A percentile compares a stretch with the other conserved stretches of the same genome.
Evolutionary conservation across 2,797 vertebrate species (phyloP).

Genomic region (Ctenosaura bakeri): DNA sequence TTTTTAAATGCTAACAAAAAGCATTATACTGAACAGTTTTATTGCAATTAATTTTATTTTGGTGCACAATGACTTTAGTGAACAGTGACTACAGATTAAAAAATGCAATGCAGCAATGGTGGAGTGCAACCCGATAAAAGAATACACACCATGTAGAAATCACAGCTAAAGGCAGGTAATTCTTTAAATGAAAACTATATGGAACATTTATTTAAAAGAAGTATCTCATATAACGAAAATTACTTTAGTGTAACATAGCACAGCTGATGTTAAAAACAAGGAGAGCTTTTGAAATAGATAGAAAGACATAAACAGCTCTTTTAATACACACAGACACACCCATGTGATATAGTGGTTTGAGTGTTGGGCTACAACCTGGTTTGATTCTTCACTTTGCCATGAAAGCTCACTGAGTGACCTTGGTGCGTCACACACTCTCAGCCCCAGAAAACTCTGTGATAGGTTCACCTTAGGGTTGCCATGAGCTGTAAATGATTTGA

Average conservation of each 20-base stretch:
- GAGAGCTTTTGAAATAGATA: background rate
- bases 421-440: no score
- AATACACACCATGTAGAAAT: background rate
- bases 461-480: no score
- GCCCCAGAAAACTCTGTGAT: no score
- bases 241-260: background rate
- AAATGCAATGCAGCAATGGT: background rate
- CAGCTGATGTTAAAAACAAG: constrained; percentile 7
- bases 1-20: constrained; percentile 45
- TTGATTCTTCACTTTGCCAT: no score
- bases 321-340: no score
- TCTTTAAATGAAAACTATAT: background rate
- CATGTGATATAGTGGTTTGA: no score
- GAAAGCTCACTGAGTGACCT: no score
- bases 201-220: constrained; percentile 21
- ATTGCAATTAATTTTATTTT: constrained; percentile 46
- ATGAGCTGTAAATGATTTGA: no score
- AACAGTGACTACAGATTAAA: constrained; percentile 13
- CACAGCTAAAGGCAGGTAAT: constrained; percentile 13
- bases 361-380: no score
- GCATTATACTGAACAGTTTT: constrained; percentile 30
- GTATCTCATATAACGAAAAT: constrained; percentile 3
- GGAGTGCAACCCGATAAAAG: background rate
- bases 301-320: no score
- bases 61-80: constrained; percentile 6